Base-by-base conservation (phyloP, 2,888 invertebrate species). In the Saturnia pavonia region DNA sequence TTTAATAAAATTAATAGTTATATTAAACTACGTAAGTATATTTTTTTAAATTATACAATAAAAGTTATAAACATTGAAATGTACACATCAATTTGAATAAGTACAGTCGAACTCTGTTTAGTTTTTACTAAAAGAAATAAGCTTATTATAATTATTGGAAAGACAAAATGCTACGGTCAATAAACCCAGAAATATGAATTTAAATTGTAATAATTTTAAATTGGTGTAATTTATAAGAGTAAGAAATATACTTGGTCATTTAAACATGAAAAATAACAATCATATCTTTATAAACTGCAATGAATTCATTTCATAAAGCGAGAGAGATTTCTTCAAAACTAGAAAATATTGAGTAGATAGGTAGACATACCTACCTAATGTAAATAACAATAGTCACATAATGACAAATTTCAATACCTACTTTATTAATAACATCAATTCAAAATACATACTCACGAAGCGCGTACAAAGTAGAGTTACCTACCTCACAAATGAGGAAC, bases 401-500 rank as follows among this genome's bases (percentile, higher is more conserved):
- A 22, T 22, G 0, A 34, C 9, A 63, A 63, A 63, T 8, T 19
- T 63, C 16, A 40, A 4, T 34, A 34, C 34, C 6, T 34, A 34
- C 34, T 34, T 34, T 34, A 34, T 34, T 4, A 40, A 22, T 40
- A 19, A 65, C 25, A 22, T 2, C 54, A 9, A 65, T 40, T 65
- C 40, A n/a, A n/a, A n/a, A n/a, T n/a, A n/a, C n/a, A 8, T 19
- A 65, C 19, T 27, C 40, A 9, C 19, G 40, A 1, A 40, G n/a
- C n/a, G 65, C 19, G 19, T n/a, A 19, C 63, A 67, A 51, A 70
- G 51, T 65, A 22, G 25, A 67, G 42, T 43, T 70, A 79, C 76
- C 74, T 34, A 34, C 75, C 75, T 76, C 75, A 81, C 75, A 75
- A 77, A 75, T 78, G 76, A 72, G 77, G 79, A 78, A 80, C 82